Percentiles rank a stretch among this genome's conserved stretches.
phyloP scores from a whole-genome alignment of 1,140 invertebrate species.

The Phortica variegata region DNA sequence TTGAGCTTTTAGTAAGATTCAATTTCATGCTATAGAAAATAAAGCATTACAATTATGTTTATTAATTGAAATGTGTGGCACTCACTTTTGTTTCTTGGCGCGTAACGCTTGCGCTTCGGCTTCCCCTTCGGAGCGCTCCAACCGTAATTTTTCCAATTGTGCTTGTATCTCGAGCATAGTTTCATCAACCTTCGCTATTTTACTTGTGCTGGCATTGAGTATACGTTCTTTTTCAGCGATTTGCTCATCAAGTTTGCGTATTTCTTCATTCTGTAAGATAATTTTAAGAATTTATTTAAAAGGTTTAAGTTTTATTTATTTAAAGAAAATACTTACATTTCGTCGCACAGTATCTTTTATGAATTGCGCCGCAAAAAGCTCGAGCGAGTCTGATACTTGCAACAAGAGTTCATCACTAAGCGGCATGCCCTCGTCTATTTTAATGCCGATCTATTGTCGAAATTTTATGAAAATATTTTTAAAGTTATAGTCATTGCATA shows the following conservation, averaged over 20 bases:
- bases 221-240: slow-evolving; percentile 48
- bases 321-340: slow-evolving; percentile 32
- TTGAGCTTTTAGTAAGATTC: slow-evolving; percentile 25
- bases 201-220: slow-evolving; percentile 55
- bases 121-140: slow-evolving; percentile 58
- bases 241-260: slow-evolving; percentile 46
- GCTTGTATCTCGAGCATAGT: slow-evolving; percentile 67
- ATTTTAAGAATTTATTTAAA: neutral
- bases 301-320: neutral
- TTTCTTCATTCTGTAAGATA: slow-evolving; percentile 45
- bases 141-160: slow-evolving; percentile 61
- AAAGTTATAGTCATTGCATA: neutral
- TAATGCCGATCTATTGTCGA: slow-evolving; percentile 40
- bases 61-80: slow-evolving; percentile 9
- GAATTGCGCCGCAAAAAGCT: slow-evolving; percentile 44
- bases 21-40: slow-evolving; percentile 31
- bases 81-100: slow-evolving; percentile 57
- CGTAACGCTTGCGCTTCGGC: slow-evolving; percentile 46
- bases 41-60: neutral
- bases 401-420: slow-evolving; percentile 46
- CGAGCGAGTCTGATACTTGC: slow-evolving; percentile 45
- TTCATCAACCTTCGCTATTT: slow-evolving; percentile 57
- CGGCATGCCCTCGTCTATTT: slow-evolving; percentile 45
- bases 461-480: neutral
- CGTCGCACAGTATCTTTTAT: slow-evolving; percentile 50